phyloP scores from a whole-genome alignment of 2,797 vertebrate genomes.

The Dendrocincla tyrannina region DNA sequence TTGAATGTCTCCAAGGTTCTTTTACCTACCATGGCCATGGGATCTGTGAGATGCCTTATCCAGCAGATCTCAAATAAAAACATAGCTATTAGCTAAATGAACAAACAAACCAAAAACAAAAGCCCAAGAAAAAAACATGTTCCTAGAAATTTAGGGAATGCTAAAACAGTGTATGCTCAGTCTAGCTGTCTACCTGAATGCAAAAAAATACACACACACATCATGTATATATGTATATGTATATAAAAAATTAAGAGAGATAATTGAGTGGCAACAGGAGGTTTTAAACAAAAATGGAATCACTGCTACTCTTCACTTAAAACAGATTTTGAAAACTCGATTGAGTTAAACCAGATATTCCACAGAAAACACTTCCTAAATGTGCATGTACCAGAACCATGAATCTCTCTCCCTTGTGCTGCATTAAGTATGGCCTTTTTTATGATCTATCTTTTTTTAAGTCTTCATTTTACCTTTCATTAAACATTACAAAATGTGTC shows the following conservation, averaged over 20 bases:
- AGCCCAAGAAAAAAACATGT: neutral
- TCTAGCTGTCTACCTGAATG: neutral
- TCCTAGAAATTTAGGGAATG: neutral
- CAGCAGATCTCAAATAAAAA: neutral
- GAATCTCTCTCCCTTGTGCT: conserved; percentile 3
- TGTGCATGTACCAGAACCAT: neutral
- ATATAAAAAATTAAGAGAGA: neutral
- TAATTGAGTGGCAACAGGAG: neutral
- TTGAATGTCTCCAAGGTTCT: neutral
- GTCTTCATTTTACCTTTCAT: conserved; percentile 56
- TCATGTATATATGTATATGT: neutral
- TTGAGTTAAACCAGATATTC: neutral
- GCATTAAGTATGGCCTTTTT: neutral
- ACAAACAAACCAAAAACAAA: fast-evolving
- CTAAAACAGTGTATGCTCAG: neutral
- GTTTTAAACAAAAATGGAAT: neutral
- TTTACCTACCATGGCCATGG: fast-evolving
- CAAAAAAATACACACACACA: neutral
- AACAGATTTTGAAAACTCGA: neutral
- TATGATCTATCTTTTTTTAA: conserved; percentile 16
- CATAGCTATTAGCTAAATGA: neutral
- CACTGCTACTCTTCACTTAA: neutral
- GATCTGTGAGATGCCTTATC: neutral
- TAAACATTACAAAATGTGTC: conserved; percentile 33
- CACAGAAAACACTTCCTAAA: neutral